A percentile compares a stretch with the other conserved stretches of the same genome.
phyloP scores from a whole-genome alignment of 2,888 invertebrate species.

The Phorcus lineatus region DNA sequence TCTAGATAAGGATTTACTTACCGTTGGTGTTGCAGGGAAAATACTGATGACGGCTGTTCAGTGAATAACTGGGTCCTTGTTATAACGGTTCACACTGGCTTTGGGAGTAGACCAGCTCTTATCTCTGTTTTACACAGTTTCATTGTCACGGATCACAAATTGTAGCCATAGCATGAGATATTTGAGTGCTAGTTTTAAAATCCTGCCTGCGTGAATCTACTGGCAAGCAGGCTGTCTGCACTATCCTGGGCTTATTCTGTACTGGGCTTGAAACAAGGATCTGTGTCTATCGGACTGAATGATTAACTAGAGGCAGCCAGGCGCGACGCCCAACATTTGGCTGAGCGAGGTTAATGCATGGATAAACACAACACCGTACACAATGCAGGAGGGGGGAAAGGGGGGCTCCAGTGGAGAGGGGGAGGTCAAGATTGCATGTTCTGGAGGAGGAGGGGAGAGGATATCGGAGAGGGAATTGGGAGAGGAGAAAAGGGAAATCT shows the following conservation, averaged over 20 bases:
- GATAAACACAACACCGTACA: slow-evolving; percentile 15
- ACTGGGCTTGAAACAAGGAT: not conserved
- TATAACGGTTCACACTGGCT: not conserved
- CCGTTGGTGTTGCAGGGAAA: too few species aligned
- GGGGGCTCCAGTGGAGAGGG: not conserved
- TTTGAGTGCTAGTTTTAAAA: too few species aligned
- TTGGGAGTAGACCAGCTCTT: not conserved
- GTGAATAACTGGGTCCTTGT: not conserved
- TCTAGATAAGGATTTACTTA: too few species aligned
- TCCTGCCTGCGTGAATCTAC: too few species aligned
- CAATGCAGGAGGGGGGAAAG: not conserved
- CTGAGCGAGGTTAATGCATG: slow-evolving; percentile 13
- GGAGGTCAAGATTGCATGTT: not conserved
- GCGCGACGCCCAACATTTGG: slow-evolving; percentile 20
- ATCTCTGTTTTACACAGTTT: not conserved
- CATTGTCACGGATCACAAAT: not conserved
- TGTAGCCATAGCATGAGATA: not conserved
- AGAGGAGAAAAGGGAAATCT: too few species aligned
- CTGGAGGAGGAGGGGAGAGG: not conserved
- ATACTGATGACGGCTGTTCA: too few species aligned
- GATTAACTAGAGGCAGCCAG: slow-evolving; percentile 23
- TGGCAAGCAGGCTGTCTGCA: not conserved
- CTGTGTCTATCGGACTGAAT: slow-evolving; percentile 22
- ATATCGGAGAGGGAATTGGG: not conserved
- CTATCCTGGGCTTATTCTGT: not conserved